Evolutionary conservation across 2,113 vertebrate genomes (phyloP), one percentile per base, ranked within the genome.

Genomic region (Oncorhynchus gorbuscha): DNA sequence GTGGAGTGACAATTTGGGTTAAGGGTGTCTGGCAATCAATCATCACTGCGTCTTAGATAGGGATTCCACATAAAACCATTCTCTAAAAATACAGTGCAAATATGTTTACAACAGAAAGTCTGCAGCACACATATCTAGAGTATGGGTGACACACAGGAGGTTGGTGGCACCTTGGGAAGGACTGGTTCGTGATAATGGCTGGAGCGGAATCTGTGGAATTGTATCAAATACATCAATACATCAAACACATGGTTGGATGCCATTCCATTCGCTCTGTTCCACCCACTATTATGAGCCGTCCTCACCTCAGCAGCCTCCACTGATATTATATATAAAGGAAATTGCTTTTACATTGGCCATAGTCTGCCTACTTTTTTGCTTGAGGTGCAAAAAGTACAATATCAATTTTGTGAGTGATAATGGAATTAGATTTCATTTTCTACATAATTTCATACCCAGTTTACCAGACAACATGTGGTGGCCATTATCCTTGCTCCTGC

Each of bases 31-130:
- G 76, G 66, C 4, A 78, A 20, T 16, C 66, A 72, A 26, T 30
- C 5, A 18, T 32, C 5, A 26, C 7, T 48, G 8, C 0, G 13
- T 22, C 49, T 58, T 73, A 76, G 66, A 59, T 32, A 69, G 6
- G 4, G 69, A 83, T 77, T 79, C 76, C 11, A 14, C 45, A 32
- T 74, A 30, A 80, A 13, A 49, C 69, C 51, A 73, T 67, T 30
- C 69, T 69, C 16, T 71, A 14, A 76, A 0, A 73, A 61, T 70
- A 64, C 18, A 51, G 14, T 39, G 64, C 73, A 51, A n/a, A 30
- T 9, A 45, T 20, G 2, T 71, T 72, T 59, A 45, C 28, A 0
- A 22, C 58, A 39, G 62, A 64, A 69, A 58, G n/a, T 4, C 0
- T 71, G 70, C n/a, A 55, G 59, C 35, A 35, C 72, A 45, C 30